Conservation (phyloP, 2,888 invertebrate species). For the Nowickia ferox region DNA sequence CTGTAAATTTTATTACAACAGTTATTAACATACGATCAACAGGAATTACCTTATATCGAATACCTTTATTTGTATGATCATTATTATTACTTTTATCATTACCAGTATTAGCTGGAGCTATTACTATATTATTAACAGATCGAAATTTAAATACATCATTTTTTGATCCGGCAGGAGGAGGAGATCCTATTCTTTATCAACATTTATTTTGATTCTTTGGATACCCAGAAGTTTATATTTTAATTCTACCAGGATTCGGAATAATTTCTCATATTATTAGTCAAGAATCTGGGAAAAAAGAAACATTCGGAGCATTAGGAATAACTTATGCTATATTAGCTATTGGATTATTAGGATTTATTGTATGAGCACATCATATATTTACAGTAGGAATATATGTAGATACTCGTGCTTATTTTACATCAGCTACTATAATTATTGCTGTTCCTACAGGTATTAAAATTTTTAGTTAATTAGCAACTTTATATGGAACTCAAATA, state of each 20-base stretch:
- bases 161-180: slow-evolving; percentile 91
- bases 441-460: slow-evolving; percentile 93
- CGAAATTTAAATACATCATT: slow-evolving; percentile 92
- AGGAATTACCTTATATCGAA: slow-evolving; percentile 86
- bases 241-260: slow-evolving; percentile 92
- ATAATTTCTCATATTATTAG: slow-evolving; percentile 91
- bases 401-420: slow-evolving; percentile 93
- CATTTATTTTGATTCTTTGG: slow-evolving; percentile 93
- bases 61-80: slow-evolving; percentile 90
- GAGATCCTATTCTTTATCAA: slow-evolving; percentile 91
- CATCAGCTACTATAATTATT: slow-evolving; percentile 93
- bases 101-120: slow-evolving; percentile 91
- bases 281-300: slow-evolving; percentile 89
- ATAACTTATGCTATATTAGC: slow-evolving; percentile 91
- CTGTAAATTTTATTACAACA: slow-evolving; percentile 91
- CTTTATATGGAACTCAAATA: slow-evolving; percentile 83
- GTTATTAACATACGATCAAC: slow-evolving; percentile 88
- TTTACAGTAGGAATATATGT: slow-evolving; percentile 93
- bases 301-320: slow-evolving; percentile 88
- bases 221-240: slow-evolving; percentile 85
- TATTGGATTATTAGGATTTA: slow-evolving; percentile 92
- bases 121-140: slow-evolving; percentile 91
- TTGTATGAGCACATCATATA: slow-evolving; percentile 94
- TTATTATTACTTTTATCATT: slow-evolving; percentile 87
- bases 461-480: slow-evolving; percentile 84